Conservation (phyloP, 2,797 vertebrate genomes). For the Sebastes baramenuke region DNA sequence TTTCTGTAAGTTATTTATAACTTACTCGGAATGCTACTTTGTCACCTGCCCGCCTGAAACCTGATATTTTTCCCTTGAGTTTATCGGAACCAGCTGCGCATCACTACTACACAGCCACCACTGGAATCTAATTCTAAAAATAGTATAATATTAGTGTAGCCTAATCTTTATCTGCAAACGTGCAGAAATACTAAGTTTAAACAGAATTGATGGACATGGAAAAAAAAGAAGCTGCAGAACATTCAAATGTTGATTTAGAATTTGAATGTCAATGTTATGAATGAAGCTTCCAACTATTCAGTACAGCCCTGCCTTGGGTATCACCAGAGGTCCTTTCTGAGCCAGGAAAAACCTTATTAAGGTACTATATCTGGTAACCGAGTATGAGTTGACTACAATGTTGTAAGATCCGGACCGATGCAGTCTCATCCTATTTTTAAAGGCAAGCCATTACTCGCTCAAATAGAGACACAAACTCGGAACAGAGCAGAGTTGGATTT, state of each 20-base stretch:
- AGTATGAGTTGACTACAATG: background rate
- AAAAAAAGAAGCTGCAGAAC: no score
- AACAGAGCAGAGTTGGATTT: background rate
- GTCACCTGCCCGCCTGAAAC: background rate
- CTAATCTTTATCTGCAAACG: no score
- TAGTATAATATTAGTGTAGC: background rate
- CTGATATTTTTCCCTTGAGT: background rate
- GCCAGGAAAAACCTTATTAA: background rate
- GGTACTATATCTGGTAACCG: background rate
- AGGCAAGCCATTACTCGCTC: background rate
- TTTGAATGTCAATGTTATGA: no score
- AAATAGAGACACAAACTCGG: conserved; percentile 10
- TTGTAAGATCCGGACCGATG: background rate
- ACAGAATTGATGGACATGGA: no score
- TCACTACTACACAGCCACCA: background rate
- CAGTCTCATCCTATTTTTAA: conserved; percentile 35
- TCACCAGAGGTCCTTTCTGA: background rate
- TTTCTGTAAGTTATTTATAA: no score
- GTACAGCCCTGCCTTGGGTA: background rate
- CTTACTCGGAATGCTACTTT: background rate
- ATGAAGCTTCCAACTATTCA: background rate
- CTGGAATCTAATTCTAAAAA: background rate
- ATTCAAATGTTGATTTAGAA: no score
- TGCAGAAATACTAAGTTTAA: no score
- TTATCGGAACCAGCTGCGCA: background rate